Evolutionary conservation across 2,888 invertebrate species (phyloP).

Genomic region (Sminthurides aquaticus): DNA sequence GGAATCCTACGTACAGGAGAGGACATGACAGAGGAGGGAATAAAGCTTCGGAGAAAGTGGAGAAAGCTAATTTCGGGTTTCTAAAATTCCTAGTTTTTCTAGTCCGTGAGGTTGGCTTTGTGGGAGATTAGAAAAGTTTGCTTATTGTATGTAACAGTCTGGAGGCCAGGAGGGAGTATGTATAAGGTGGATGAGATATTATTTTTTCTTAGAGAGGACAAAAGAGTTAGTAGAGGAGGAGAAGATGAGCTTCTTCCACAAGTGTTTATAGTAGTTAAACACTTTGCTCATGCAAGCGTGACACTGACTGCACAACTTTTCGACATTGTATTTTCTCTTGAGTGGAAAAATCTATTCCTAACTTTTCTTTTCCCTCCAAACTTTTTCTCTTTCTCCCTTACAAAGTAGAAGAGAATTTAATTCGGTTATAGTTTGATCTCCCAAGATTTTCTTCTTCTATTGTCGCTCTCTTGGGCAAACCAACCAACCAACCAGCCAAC

Average conservation of each 20-base stretch:
- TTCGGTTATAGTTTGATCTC: background rate
- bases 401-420: background rate
- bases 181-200: background rate
- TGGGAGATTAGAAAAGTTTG: conserved; percentile 2
- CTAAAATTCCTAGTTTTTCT: conserved; percentile 19
- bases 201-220: background rate
- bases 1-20: too few relatives aligned
- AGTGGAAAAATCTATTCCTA: background rate
- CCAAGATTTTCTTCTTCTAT: background rate
- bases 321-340: background rate
- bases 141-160: background rate
- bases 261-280: background rate
- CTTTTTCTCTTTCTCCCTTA: background rate
- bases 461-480: too few relatives aligned
- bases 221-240: background rate
- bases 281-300: background rate
- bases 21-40: too few relatives aligned
- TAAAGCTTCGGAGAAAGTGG: too few relatives aligned
- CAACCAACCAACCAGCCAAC: too few relatives aligned
- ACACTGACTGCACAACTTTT: background rate
- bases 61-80: conserved; percentile 8
- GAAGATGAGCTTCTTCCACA: background rate
- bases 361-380: background rate
- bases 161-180: background rate
- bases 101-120: conserved; percentile 1